phyloP scores from a whole-genome alignment of 1,140 invertebrate genomes.

The Triops longicaudatus region DNA sequence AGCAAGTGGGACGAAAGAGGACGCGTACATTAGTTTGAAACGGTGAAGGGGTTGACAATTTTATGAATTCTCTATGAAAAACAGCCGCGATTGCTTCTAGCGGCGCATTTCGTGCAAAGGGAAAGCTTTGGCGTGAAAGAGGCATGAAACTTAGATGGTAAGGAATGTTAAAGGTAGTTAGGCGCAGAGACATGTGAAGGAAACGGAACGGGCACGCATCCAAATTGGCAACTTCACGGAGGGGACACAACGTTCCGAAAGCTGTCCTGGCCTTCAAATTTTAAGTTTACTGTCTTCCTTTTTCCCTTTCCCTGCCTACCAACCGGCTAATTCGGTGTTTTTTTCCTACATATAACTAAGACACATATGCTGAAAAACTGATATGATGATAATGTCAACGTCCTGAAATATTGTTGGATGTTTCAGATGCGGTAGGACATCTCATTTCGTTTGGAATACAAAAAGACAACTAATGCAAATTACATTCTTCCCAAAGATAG shows the following conservation, averaged over 20 bases:
- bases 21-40: neutral
- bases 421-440: too few relatives aligned
- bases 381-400: too few relatives aligned
- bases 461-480: too few relatives aligned
- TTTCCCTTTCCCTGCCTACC: neutral
- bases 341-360: too few relatives aligned
- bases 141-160: neutral
- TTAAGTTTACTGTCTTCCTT: neutral
- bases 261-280: neutral
- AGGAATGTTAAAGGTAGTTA: slow-evolving; percentile 19
- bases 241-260: neutral
- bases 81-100: neutral
- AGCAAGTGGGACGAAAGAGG: neutral
- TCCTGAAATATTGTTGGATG: too few relatives aligned
- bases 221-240: slow-evolving; percentile 1
- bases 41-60: neutral
- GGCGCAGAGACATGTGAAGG: neutral
- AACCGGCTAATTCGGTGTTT: too few relatives aligned
- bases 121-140: slow-evolving; percentile 17
- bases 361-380: too few relatives aligned
- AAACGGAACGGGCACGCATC: neutral
- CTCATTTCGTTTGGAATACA: too few relatives aligned
- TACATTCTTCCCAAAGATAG: too few relatives aligned
- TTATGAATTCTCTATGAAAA: neutral
- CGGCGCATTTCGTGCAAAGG: neutral